phyloP scores from a whole-genome alignment of 2,113 vertebrate species.

The Eptesicus fuscus region DNA sequence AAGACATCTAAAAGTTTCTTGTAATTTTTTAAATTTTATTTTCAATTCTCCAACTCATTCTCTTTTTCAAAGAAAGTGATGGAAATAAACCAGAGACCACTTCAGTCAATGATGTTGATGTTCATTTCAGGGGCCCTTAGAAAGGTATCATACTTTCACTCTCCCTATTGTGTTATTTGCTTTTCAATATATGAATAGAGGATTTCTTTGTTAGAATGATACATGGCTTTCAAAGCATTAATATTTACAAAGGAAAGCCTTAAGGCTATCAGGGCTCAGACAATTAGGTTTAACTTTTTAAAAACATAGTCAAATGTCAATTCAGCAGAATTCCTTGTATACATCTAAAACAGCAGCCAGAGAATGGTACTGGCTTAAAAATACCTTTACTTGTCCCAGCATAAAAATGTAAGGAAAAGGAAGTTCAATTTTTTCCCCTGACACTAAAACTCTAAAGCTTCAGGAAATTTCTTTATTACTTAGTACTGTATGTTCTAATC shows the following conservation, averaged over 20 bases:
- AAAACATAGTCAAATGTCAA: background rate
- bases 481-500: constrained; percentile 86
- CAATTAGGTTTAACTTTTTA: background rate
- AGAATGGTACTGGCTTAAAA: background rate
- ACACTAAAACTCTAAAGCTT: constrained; percentile 79
- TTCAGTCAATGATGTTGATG: background rate
- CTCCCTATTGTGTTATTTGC: background rate
- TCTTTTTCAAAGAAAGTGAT: background rate
- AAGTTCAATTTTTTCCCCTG: constrained; percentile 59
- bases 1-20: background rate
- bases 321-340: background rate
- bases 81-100: background rate
- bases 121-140: background rate
- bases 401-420: constrained; percentile 25
- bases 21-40: background rate
- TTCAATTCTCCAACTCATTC: background rate
- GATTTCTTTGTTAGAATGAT: background rate
- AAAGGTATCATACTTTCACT: background rate
- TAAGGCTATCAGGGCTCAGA: background rate
- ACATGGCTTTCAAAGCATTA: background rate
- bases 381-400: constrained; percentile 43
- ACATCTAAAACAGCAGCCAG: background rate
- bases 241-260: background rate
- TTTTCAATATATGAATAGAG: background rate
- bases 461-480: constrained; percentile 85